Evolutionary conservation across 2,797 vertebrate genomes (phyloP), one percentile per base, ranked within the genome.

Genomic region (Tangara arthus): DNA sequence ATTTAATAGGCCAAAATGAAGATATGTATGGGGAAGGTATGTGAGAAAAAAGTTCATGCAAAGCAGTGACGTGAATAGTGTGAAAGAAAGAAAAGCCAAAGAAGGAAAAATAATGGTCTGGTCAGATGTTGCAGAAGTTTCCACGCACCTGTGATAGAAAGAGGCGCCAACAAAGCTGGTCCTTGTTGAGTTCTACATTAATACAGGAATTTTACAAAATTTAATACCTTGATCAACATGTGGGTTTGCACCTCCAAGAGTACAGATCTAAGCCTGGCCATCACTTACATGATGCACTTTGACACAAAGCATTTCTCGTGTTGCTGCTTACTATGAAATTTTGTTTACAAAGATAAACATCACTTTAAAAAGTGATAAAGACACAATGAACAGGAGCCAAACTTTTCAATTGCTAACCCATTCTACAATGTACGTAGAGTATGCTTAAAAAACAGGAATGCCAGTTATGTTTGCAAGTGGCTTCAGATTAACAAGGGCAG

Each of bases 391-490:
- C 17, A n/a, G 24, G 23, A 87, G 15, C 18, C 34, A 87, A 73
- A 71, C 15, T 57, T 90, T 16, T 73, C 19, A 87, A 46, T 15
- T 73, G 12, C 49, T 76, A 68, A 50, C 37, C 37, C 19, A 12
- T 53, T 87, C 57, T 44, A 30, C 49, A 80, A 68, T 14, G 15
- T 34, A 34, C 11, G 1, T 69, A 55, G 82, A 23, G 23, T 52
- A 69, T 26, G 75, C 53, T 68, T 73, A 26, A 73, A 77, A 81
- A 77, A 1, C 22, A 92, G 49, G 83, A 95, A 92, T 92, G 78
- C 35, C 75, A 82, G 69, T 90, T 93, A 91, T 78, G 69, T 91
- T 93, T 89, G 47, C 55, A 95, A 95, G 44, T 91, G 82, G 76
- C 79, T 71, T 95, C 84, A 81, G 93, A 93, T 87, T 96, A 94